Evolutionary conservation across 1,140 invertebrate species (phyloP), one percentile per base, ranked within the genome.

Genomic region (Ooceraea biroi): DNA sequence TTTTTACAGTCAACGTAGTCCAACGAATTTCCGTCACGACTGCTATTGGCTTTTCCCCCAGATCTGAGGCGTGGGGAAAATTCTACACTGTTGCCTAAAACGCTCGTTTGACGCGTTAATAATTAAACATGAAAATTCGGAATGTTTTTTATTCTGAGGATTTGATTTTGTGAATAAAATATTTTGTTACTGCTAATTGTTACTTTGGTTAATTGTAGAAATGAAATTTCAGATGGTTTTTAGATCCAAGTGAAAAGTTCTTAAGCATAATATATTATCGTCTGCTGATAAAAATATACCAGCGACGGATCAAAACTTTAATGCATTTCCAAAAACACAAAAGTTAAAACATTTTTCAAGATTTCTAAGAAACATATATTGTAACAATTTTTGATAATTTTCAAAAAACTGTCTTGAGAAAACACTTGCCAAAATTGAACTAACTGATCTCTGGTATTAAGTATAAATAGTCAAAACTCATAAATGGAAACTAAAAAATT

Each of bases 21-120:
- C 76, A 57, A 68, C 66, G 36, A 69, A 57, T 71, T 69, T 44
- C 27, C 27, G 50, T 80, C 65, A 44, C 65, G 36, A 80, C 36
- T 46, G 36, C 66, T 69, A 46, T 50, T 30, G 25, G 25, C 25
- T 57, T 77, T 80, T 71, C 50, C 76, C 76, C 65, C 36, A 78
- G 76, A 46, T 36, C 11, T 19, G 7, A 3, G 4, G 14, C 12
- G 17, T 58, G 27, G 52, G 50, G 76, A 80, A n/a, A 30, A 46
- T 17, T 69, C 3, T 19, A 50, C 30, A 3, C 14, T 19, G 12
- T 17, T 19, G n/a, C 25, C 41, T 57, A 5, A 80, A 30, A 1
- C 17, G 8, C 36, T 25, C 30, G 27, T 78, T 30, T 41, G 10
- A 44, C 14, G 2, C n/a, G 8, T 46, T 19, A 22, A 36, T 50